Percentiles rank a stretch among this genome's conserved stretches.
Evolutionary conservation across 1,140 invertebrate genomes (phyloP).

Genomic region (Polypedilum vanderplanki): DNA sequence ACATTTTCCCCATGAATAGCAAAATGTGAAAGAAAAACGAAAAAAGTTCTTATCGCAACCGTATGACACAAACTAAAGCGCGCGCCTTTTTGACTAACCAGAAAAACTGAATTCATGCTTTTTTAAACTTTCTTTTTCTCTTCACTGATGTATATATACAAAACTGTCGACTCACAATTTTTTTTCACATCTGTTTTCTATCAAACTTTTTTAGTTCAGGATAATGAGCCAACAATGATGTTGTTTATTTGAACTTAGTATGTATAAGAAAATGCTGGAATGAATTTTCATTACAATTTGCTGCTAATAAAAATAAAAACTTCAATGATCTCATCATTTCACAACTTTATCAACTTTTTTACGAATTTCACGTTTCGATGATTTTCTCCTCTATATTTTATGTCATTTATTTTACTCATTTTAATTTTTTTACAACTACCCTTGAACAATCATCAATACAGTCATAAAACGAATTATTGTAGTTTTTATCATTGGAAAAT

Average conservation of each 20-base stretch:
- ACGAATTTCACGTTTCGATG: background rate
- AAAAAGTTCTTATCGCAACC: background rate
- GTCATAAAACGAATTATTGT: background rate
- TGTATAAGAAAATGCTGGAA: background rate
- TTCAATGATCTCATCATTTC: no score
- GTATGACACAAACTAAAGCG: background rate
- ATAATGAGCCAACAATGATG: no score
- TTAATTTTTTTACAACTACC: background rate
- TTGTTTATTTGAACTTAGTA: background rate
- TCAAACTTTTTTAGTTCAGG: background rate
- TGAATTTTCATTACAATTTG: no score
- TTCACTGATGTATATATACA: background rate
- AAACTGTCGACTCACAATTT: background rate
- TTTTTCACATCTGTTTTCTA: conserved; percentile 3
- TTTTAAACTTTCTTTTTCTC: background rate
- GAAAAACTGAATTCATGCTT: background rate
- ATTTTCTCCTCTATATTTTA: background rate
- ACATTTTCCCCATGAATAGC: background rate
- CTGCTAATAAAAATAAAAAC: no score
- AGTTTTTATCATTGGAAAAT: background rate
- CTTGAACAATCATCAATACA: background rate
- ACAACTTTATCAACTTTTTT: no score
- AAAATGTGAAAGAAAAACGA: background rate
- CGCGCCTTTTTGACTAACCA: background rate
- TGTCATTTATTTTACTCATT: background rate